These are phyloP conservation scores for Falco punctatus DNA, from an alignment of 2,113 vertebrate genomes.

Conservation along the genomic window DNA sequence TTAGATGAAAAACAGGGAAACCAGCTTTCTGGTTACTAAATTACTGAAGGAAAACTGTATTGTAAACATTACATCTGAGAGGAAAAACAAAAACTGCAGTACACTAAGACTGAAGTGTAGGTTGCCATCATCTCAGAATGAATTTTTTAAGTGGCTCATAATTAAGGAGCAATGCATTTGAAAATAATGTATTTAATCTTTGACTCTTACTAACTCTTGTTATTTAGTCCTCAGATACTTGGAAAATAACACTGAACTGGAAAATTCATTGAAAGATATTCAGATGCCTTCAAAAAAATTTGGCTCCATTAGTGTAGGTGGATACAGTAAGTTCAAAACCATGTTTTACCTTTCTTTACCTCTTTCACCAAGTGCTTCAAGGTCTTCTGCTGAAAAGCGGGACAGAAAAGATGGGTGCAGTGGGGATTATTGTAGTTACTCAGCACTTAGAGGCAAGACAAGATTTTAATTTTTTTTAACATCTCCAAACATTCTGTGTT, in stretches of 20 bases:
- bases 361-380: neutral
- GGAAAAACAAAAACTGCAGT: neutral
- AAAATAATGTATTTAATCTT: neutral
- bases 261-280: slow-evolving; percentile 79
- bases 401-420: neutral
- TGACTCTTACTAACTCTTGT: neutral
- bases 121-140: neutral
- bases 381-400: neutral
- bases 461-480: neutral
- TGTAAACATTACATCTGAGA: neutral
- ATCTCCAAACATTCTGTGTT: neutral
- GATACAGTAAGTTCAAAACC: slow-evolving; percentile 81
- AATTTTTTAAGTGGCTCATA: neutral
- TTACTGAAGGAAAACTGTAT: neutral
- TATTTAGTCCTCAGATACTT: slow-evolving; percentile 80
- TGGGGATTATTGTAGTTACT: neutral
- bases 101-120: neutral
- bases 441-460: neutral
- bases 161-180: neutral
- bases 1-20: neutral
- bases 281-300: slow-evolving; percentile 86
- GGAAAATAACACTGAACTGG: slow-evolving; percentile 87
- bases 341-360: neutral
- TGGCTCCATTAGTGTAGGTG: slow-evolving; percentile 73
- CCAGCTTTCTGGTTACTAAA: neutral